phyloP scores from a whole-genome alignment of 2,888 invertebrate genomes.

The Eristalinus aeneus region DNA sequence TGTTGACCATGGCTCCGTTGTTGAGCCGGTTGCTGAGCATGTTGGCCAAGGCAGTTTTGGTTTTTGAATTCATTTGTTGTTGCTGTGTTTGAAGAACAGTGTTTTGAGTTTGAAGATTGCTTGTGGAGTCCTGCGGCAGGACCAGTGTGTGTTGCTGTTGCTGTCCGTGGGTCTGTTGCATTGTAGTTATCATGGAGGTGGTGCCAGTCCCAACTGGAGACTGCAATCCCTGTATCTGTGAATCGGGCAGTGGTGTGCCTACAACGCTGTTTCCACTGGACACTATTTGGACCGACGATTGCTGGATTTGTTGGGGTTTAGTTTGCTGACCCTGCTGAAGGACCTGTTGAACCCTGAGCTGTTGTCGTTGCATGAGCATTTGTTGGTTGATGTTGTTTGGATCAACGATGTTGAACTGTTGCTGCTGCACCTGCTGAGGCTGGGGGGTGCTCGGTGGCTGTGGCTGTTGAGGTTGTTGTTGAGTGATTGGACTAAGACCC shows the following conservation, averaged over 20 bases:
- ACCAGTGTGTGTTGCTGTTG: slow-evolving; percentile 72
- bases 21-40: slow-evolving; percentile 92
- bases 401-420: slow-evolving; percentile 73
- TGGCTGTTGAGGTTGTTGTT: slow-evolving; percentile 74
- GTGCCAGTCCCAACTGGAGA: slow-evolving; percentile 61
- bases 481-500: slow-evolving; percentile 78
- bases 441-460: slow-evolving; percentile 72
- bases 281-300: slow-evolving; percentile 78
- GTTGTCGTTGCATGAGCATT: slow-evolving; percentile 78
- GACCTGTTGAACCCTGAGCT: slow-evolving; percentile 78
- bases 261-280: slow-evolving; percentile 74
- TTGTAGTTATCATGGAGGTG: slow-evolving; percentile 73
- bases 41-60: slow-evolving; percentile 97
- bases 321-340: slow-evolving; percentile 74
- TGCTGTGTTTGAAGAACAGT: slow-evolving; percentile 83
- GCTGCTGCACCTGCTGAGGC: slow-evolving; percentile 73
- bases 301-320: slow-evolving; percentile 73
- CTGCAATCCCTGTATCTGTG: slow-evolving; percentile 63
- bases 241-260: slow-evolving; percentile 73
- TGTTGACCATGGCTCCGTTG: slow-evolving; percentile 78
- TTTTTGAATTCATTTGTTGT: slow-evolving; percentile 87
- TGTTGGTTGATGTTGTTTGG: slow-evolving; percentile 79
- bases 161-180: slow-evolving; percentile 75
- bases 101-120: slow-evolving; percentile 74
- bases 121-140: slow-evolving; percentile 66